Base-by-base conservation (phyloP, 2,113 vertebrate species). In the Fukomys damarensis region DNA sequence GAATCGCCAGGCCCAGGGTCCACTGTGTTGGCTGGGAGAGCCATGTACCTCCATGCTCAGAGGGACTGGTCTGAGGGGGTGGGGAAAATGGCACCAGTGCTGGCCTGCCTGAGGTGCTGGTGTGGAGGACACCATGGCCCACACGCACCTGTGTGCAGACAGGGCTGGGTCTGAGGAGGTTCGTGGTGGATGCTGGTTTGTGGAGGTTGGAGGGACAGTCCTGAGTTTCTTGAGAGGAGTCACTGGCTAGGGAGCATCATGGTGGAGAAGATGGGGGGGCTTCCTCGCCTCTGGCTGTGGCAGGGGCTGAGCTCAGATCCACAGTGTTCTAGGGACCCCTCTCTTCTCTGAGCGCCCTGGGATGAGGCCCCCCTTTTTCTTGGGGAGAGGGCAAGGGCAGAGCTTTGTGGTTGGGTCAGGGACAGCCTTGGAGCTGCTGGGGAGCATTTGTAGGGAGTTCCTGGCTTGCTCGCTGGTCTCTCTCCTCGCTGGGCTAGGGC, bases 391-490 rank as follows among this genome's bases (percentile, higher is more conserved):
- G 5, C 30, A 3, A 41, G 38, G 35, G 16, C n/a, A 41, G 46
- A 28, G 32, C 56, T 35, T 35, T 16, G 9, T 26, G 43, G 35
- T 26, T 41, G 65, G 56, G 43, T 7, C 41, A 30, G 49, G n/a
- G 43, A 54, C 28, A 43, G 56, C 49, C 61, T 9, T 11, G 17
- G 0, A 4, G 32, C 0, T 0, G 68, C 59, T 61, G 38, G 3
- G 24, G 5, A 70, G n/a, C 86, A 3, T 35, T 63, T 19, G 54
- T 12, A n/a, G 38, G 56, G 82, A 46, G 30, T 46, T 54, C 46
- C 59, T 10, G 81, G 2, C 9, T 26, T 0, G 0, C 58, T 59
- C 26, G 3, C n/a, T 0, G 63, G 19, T 2, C 0, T 43, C 30
- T 30, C 28, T 16, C 12, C 28, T 30, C 1, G 3, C 56, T 30